Conservation (phyloP, 2,888 invertebrate genomes). For the Agrochola circellaris region DNA sequence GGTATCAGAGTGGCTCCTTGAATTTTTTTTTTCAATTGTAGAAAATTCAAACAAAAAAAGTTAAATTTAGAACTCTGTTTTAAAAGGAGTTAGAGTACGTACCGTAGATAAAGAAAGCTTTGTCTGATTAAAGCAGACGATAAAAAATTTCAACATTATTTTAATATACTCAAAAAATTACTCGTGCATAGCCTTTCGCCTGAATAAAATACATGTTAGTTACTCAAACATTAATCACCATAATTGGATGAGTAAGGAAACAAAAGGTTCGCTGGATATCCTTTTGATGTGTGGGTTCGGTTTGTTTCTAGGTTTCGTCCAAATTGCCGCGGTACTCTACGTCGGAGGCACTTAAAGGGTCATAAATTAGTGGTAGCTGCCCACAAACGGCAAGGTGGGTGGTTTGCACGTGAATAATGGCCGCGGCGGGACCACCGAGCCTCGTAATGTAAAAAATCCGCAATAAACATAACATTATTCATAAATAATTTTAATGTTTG, state of each 20-base stretch:
- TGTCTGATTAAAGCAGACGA: constrained; percentile 13
- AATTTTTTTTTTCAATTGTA: constrained; percentile 61
- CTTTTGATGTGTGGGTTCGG: constrained; percentile 58
- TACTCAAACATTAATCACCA: constrained; percentile 40
- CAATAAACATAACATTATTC: constrained; percentile 64
- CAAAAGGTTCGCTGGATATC: constrained; percentile 49
- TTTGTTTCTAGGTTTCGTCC: constrained; percentile 80
- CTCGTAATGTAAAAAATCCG: constrained; percentile 78
- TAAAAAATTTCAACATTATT: not conserved
- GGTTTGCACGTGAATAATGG: constrained; percentile 87
- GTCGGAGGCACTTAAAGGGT: constrained; percentile 86
- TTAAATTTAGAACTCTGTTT: constrained; percentile 18
- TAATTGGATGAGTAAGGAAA: constrained; percentile 27
- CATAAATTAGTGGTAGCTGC: constrained; percentile 88
- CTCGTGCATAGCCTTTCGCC: not conserved
- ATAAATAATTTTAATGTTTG: constrained; percentile 50
- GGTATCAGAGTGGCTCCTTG: constrained; percentile 67
- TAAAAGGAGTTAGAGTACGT: not conserved
- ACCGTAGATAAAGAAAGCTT: constrained; percentile 20
- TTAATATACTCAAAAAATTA: not conserved
- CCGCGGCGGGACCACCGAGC: constrained; percentile 78
- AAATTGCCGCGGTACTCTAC: constrained; percentile 79
- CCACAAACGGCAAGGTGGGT: constrained; percentile 88
- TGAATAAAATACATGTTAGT: constrained; percentile 27
- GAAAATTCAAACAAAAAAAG: constrained; percentile 29